Evolutionary conservation across 2,113 vertebrate genomes (phyloP).

Genomic region (Heloderma charlesbogerti): DNA sequence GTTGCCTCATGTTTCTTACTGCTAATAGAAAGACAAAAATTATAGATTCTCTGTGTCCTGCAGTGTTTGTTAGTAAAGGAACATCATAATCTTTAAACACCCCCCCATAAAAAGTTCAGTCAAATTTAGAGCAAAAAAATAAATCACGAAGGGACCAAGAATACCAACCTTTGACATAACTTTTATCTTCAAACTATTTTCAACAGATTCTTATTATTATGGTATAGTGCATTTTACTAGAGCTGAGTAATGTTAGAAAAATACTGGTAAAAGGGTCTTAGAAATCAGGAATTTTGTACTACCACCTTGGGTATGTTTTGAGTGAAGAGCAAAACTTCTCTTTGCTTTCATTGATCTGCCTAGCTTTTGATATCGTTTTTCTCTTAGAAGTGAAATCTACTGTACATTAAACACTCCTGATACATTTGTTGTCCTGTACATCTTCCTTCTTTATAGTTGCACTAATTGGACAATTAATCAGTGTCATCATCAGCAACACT

Average conservation of each 20-base stretch:
- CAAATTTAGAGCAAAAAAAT: slow-evolving; percentile 43
- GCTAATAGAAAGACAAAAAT: slow-evolving; percentile 57
- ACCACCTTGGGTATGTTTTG: not conserved
- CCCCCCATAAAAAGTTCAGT: slow-evolving; percentile 5
- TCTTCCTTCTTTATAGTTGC: slow-evolving; percentile 59
- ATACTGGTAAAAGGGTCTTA: not conserved
- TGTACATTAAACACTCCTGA: slow-evolving; percentile 26
- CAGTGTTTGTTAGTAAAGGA: slow-evolving; percentile 51
- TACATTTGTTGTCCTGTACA: slow-evolving; percentile 41
- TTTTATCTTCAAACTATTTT: slow-evolving; percentile 55
- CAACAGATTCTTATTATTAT: not conserved
- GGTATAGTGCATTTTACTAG: not conserved
- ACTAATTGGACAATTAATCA: slow-evolving; percentile 67
- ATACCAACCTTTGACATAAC: not conserved
- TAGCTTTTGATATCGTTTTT: slow-evolving; percentile 25
- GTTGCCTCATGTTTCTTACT: slow-evolving; percentile 69
- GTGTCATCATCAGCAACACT: slow-evolving; percentile 32
- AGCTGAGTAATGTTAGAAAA: fast-evolving
- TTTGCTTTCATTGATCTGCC: slow-evolving; percentile 11
- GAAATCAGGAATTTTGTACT: not conserved
- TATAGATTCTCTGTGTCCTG: slow-evolving; percentile 58
- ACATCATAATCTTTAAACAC: slow-evolving; percentile 38
- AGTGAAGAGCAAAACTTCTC: not conserved
- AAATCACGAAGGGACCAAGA: slow-evolving; percentile 40
- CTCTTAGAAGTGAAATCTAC: not conserved